Evolutionary conservation across 2,113 vertebrate genomes (phyloP).

Genomic region (Hylia prasina): DNA sequence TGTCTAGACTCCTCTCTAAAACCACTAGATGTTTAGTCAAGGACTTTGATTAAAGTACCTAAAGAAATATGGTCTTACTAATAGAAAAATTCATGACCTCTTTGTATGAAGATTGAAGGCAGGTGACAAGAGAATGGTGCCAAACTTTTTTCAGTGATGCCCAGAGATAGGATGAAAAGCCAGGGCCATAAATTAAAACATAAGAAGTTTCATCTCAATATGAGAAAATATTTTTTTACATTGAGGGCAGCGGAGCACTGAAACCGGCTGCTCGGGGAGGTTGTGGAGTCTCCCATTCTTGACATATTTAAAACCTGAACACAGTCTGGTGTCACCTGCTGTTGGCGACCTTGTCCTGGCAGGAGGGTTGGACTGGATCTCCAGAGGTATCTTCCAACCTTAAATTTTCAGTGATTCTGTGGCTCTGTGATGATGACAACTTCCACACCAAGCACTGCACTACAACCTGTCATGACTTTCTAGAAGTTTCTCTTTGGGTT

Average conservation of each 20-base stretch:
- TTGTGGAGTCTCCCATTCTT: not conserved
- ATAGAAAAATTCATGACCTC: not conserved
- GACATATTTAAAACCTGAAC: not conserved
- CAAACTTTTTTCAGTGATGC: not conserved
- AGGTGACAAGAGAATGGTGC: not conserved
- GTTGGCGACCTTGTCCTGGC: accelerated
- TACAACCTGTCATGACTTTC: not conserved
- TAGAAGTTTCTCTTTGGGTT: not conserved
- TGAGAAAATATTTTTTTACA: not conserved
- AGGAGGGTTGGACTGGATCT: no score
- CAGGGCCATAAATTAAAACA: not conserved
- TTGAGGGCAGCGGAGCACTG: not conserved
- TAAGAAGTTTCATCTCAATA: not conserved
- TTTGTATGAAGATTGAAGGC: not conserved
- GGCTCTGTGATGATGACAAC: not conserved
- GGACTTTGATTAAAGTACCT: not conserved
- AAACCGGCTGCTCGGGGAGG: not conserved
- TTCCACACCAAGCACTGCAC: not conserved
- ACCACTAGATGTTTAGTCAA: not conserved
- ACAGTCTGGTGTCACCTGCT: not conserved
- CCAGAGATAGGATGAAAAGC: not conserved
- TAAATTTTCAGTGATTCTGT: not conserved
- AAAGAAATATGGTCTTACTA: not conserved
- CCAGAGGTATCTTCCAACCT: not conserved
- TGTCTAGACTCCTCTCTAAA: not conserved